Conservation (phyloP, 2,113 vertebrate genomes). For the Stictonetta naevosa region DNA sequence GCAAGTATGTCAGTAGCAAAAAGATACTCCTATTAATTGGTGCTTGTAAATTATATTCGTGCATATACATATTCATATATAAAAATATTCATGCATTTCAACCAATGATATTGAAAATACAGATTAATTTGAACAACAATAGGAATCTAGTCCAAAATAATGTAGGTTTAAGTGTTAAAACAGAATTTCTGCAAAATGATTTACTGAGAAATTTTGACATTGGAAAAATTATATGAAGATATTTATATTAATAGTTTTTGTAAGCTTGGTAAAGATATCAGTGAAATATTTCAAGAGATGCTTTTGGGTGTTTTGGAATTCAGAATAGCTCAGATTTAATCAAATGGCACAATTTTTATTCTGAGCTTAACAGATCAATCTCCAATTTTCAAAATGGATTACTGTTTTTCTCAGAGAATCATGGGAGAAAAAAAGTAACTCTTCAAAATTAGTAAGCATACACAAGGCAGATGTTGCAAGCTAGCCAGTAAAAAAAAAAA, state of each 20-base stretch:
- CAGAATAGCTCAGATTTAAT: not conserved
- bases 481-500: not conserved
- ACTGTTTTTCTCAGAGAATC: not conserved
- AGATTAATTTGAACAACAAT: not conserved
- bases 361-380: not conserved
- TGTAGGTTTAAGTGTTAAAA: not conserved
- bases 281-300: not conserved
- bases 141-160: not conserved
- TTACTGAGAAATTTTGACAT: not conserved
- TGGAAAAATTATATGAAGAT: not conserved
- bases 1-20: slow-evolving; percentile 20
- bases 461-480: not conserved
- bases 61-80: too few relatives aligned
- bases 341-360: not conserved
- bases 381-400: not conserved
- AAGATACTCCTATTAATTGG: slow-evolving; percentile 26
- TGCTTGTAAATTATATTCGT: not conserved
- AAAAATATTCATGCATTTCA: not conserved
- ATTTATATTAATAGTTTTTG: not conserved
- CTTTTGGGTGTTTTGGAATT: not conserved
- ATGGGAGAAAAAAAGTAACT: not conserved
- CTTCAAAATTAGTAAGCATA: not conserved
- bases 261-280: not conserved
- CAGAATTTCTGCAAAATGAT: not conserved
- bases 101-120: not conserved